A percentile compares a stretch with the other conserved stretches of the same genome.
phyloP scores from a whole-genome alignment of 2,797 vertebrate species.

The Halcyon leucocephala region DNA sequence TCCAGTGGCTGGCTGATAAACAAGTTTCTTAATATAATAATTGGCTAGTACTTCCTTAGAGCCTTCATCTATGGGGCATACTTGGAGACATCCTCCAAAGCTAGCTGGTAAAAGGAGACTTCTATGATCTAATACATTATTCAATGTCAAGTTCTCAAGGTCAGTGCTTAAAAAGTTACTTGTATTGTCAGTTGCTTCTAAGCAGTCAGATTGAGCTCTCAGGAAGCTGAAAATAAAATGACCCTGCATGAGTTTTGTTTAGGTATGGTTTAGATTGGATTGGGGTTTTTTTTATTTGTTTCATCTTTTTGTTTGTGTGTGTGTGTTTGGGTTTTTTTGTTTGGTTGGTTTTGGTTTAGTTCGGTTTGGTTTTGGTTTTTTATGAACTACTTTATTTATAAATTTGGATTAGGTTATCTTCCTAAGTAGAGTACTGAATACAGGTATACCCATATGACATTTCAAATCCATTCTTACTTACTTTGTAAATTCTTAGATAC shows the following conservation, averaged over 20 bases:
- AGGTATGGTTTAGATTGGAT: too few relatives aligned
- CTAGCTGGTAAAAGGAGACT: neutral
- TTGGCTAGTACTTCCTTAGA: neutral
- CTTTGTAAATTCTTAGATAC: neutral
- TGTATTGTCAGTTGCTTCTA: neutral
- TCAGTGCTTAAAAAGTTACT: neutral
- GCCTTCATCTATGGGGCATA: neutral
- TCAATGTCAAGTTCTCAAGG: neutral
- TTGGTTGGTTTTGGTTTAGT: too few relatives aligned
- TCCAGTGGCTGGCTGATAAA: neutral
- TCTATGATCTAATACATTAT: neutral
- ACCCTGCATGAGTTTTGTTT: too few relatives aligned
- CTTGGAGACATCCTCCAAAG: neutral
- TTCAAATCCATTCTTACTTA: neutral
- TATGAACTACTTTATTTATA: neutral
- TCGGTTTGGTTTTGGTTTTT: neutral
- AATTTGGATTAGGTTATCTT: neutral
- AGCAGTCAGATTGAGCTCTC: neutral
- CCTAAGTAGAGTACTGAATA: neutral
- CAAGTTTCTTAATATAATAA: neutral
- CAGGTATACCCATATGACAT: neutral
- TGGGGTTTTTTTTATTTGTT: too few relatives aligned
- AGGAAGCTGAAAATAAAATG: neutral
- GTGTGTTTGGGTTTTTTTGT: too few relatives aligned
- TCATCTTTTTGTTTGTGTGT: too few relatives aligned